Percentiles rank a stretch among this genome's conserved stretches.
Evolutionary conservation across 2,113 vertebrate species (phyloP).

Genomic region (Mystacornis crossleyi): DNA sequence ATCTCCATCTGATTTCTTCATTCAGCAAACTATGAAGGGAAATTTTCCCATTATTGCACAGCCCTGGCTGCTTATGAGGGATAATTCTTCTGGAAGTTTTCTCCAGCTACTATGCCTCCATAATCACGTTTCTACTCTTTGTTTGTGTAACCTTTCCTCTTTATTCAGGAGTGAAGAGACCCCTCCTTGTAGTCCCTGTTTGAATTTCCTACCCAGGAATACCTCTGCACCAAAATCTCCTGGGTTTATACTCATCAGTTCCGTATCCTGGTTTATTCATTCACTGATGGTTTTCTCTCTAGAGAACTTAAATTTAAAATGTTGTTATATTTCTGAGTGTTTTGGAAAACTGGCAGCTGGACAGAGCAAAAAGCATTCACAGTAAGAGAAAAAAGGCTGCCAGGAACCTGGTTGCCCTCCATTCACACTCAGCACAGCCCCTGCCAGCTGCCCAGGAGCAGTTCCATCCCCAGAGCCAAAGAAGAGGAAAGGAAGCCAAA

Average conservation of each 20-base stretch:
- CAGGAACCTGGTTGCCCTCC: background rate
- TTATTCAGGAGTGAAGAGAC: background rate
- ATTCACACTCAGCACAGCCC: background rate
- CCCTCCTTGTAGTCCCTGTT: background rate
- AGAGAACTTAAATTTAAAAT: background rate
- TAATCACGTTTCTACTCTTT: background rate
- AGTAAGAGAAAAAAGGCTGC: background rate
- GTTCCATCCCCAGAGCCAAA: background rate
- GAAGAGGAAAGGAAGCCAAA: background rate
- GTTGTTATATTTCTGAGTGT: background rate
- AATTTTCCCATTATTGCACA: background rate
- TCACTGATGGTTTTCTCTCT: background rate
- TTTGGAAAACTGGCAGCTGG: background rate
- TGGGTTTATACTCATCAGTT: background rate
- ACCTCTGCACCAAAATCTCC: accelerated
- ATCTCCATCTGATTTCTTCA: background rate
- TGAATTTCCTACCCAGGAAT: background rate
- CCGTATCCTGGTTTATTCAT: background rate
- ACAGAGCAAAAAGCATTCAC: background rate
- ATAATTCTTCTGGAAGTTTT: background rate
- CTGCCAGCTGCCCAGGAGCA: background rate
- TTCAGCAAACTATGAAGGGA: background rate
- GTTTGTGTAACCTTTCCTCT: background rate
- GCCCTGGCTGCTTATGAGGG: background rate
- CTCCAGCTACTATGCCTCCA: background rate